phyloP scores from a whole-genome alignment of 2,888 invertebrate species.

The Sinopyrophorus schimmeli region DNA sequence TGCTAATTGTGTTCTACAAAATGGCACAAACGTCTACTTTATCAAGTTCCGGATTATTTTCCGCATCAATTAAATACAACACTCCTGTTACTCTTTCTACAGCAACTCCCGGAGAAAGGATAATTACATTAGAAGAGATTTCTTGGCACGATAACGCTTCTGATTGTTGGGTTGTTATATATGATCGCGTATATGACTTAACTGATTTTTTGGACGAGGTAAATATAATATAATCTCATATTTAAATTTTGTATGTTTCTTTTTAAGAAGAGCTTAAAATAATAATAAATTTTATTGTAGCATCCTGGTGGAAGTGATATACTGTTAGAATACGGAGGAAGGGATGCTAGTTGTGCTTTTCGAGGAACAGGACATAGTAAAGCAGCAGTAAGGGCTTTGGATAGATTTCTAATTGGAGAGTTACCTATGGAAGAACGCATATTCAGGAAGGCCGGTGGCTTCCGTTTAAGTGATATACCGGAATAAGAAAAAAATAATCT shows the following conservation, averaged over 20 bases:
- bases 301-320: constrained; percentile 86
- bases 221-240: constrained; percentile 34
- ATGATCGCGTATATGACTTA: constrained; percentile 83
- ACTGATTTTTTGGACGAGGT: constrained; percentile 75
- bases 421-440: constrained; percentile 74
- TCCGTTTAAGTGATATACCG: constrained; percentile 62
- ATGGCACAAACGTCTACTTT: constrained; percentile 29
- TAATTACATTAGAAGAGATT: constrained; percentile 74
- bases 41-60: constrained; percentile 1
- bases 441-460: constrained; percentile 67
- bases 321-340: constrained; percentile 80
- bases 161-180: constrained; percentile 87
- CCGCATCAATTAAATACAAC: constrained; percentile 6
- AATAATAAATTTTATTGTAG: constrained; percentile 48
- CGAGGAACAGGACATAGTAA: constrained; percentile 77
- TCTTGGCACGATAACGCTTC: constrained; percentile 70
- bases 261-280: background rate
- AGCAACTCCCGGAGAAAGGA: constrained; percentile 51
- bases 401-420: constrained; percentile 75
- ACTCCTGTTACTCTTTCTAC: constrained; percentile 22
- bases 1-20: constrained; percentile 11
- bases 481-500: constrained; percentile 46
- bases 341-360: constrained; percentile 83
- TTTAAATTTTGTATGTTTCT: constrained; percentile 5
- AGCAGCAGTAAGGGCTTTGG: constrained; percentile 65